Conservation (phyloP, 2,113 vertebrate species). For the Campylomormyrus numenius region DNA sequence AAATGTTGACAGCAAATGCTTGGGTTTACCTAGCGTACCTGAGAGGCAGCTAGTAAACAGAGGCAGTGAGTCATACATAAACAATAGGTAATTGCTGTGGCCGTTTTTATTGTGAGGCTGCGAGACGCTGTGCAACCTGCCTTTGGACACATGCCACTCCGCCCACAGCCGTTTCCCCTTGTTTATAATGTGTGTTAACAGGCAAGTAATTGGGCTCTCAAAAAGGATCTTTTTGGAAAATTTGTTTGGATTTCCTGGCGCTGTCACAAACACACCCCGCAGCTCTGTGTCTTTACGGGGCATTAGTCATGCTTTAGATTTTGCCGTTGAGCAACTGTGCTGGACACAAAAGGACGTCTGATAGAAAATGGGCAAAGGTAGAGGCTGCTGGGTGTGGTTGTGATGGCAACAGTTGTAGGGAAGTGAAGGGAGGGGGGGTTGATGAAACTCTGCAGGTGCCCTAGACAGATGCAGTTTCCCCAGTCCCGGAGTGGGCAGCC, state of each 20-base stretch:
- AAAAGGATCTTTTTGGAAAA: conserved; percentile 38
- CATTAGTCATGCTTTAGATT: conserved; percentile 9
- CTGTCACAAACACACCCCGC: conserved; percentile 26
- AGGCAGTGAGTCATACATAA: conserved; percentile 31
- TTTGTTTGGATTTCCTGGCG: conserved; percentile 42
- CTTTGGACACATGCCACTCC: conserved; percentile 30
- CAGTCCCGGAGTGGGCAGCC: conserved; percentile 54
- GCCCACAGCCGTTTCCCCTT: conserved; percentile 8
- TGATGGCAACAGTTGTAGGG: not conserved
- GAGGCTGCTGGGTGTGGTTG: not conserved
- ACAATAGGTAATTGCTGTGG: conserved; percentile 39
- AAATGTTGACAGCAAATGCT: not conserved
- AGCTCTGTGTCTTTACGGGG: not conserved
- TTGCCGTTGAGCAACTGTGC: not conserved
- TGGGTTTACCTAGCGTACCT: conserved; percentile 9
- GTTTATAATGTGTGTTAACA: conserved; percentile 31
- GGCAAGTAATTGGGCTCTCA: conserved; percentile 28
- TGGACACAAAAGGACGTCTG: not conserved
- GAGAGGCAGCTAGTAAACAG: conserved; percentile 8
- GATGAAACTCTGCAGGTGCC: not conserved
- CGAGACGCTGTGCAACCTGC: conserved; percentile 38
- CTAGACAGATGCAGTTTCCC: conserved; percentile 55
- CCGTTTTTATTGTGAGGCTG: conserved; percentile 39
- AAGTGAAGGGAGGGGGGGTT: not conserved
- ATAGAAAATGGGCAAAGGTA: not conserved